Percentiles rank a stretch among this genome's conserved stretches.
Evolutionary conservation across 64 coral and sea anemone genomes (phyloP).

Genomic region (Anthopleura sola): DNA sequence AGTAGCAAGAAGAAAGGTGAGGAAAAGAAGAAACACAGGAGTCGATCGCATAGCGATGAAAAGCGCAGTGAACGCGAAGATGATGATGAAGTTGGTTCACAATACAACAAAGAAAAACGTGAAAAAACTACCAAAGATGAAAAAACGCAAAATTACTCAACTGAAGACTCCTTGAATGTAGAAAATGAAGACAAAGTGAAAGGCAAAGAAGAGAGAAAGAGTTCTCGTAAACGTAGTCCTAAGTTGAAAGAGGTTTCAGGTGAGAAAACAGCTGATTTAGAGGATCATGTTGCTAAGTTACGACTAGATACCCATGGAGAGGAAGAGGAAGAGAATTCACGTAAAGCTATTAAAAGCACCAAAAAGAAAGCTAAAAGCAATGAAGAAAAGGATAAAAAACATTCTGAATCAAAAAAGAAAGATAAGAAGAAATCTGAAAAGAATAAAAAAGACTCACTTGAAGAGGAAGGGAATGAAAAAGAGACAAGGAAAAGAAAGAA

Average conservation of each 20-base stretch:
- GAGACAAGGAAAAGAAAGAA: not conserved
- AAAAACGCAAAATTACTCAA: not conserved
- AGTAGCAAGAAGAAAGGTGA: not conserved
- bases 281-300: conserved; percentile 15
- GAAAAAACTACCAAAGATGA: not conserved
- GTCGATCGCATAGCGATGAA: conserved; percentile 11
- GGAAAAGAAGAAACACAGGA: conserved; percentile 11
- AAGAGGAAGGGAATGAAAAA: conserved; percentile 13
- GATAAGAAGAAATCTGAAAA: conserved; percentile 22
- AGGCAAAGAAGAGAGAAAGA: not conserved
- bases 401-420: conserved; percentile 34
- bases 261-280: conserved; percentile 5
- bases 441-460: not conserved
- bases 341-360: not conserved
- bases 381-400: conserved; percentile 1
- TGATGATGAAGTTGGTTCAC: not conserved
- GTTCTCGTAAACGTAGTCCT: not conserved
- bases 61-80: not conserved
- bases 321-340: not conserved
- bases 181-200: not conserved
- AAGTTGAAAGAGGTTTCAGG: not conserved
- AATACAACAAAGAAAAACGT: not conserved
- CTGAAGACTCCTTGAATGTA: not conserved
- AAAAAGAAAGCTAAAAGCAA: conserved; percentile 5
- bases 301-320: not conserved